Evolutionary conservation across 2,113 vertebrate species (phyloP).

Genomic region (Chaetodon trifascialis): DNA sequence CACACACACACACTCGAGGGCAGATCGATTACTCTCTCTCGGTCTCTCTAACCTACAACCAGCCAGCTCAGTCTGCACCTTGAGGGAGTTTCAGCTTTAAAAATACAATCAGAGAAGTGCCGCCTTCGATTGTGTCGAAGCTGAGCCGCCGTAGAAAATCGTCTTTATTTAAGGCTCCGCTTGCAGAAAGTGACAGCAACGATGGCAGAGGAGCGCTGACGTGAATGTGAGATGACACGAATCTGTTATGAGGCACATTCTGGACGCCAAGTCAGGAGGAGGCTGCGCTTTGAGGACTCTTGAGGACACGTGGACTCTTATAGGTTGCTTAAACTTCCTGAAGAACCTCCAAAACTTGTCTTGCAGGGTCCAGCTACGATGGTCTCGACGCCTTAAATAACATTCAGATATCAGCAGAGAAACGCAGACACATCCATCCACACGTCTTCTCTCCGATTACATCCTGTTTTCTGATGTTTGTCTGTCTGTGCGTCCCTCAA

Average conservation of each 20-base stretch:
- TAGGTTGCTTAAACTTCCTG: not conserved
- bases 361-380: not conserved
- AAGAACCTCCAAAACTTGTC: not conserved
- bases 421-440: no score
- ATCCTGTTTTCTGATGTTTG: not conserved
- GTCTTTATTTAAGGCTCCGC: slow-evolving; percentile 24
- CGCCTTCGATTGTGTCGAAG: not conserved
- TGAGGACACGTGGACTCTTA: not conserved
- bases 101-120: slow-evolving; percentile 7
- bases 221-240: slow-evolving; percentile 37
- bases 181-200: slow-evolving; percentile 24
- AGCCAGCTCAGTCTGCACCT: slow-evolving; percentile 3
- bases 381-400: not conserved
- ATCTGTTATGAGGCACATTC: slow-evolving; percentile 42
- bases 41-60: not conserved
- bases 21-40: not conserved
- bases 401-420: no score
- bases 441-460: not conserved
- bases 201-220: not conserved
- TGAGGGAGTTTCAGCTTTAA: not conserved
- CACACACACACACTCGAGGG: no score
- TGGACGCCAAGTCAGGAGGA: not conserved
- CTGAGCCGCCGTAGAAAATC: not conserved
- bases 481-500: not conserved
- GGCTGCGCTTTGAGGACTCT: slow-evolving; percentile 21